phyloP scores from a whole-genome alignment of 2,113 vertebrate species.

The Plecturocebus donacophilus region DNA sequence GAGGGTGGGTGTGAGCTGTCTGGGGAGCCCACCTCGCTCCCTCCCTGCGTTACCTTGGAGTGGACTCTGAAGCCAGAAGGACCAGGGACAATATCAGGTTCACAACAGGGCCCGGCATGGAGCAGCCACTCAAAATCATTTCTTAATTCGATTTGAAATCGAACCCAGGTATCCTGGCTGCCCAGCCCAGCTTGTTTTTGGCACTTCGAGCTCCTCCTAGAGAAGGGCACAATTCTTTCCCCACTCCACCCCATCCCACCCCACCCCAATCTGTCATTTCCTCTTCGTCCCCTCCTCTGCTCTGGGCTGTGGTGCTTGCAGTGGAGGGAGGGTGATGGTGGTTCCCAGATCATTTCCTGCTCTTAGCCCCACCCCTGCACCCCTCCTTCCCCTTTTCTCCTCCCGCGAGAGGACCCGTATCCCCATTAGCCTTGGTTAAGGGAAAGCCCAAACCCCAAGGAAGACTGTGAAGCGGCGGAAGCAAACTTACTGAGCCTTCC shows the following conservation, averaged over 20 bases:
- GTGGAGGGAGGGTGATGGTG: conserved; percentile 4
- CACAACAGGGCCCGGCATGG: rapidly evolving
- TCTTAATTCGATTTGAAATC: neutral
- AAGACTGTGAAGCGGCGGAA: neutral
- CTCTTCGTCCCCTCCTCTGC: conserved; percentile 69
- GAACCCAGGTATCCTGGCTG: neutral
- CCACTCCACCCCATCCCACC: neutral
- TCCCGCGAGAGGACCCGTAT: conserved; percentile 9
- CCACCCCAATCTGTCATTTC: conserved; percentile 80
- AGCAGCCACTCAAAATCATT: neutral
- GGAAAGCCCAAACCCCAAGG: neutral
- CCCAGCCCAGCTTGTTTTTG: conserved; percentile 29
- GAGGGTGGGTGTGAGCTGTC: neutral
- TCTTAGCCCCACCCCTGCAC: conserved; percentile 39
- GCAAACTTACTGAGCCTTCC: neutral
- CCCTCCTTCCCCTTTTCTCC: conserved; percentile 77
- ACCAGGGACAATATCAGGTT: neutral
- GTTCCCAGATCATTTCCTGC: conserved; percentile 71
- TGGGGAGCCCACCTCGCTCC: neutral
- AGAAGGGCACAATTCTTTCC: neutral
- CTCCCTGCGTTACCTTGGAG: neutral
- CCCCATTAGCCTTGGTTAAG: neutral
- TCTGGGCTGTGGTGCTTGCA: conserved; percentile 32
- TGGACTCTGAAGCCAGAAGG: neutral
- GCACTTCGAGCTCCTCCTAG: neutral